Conservation (phyloP, 2,888 invertebrate genomes). For the Chydorus sphaericus region DNA sequence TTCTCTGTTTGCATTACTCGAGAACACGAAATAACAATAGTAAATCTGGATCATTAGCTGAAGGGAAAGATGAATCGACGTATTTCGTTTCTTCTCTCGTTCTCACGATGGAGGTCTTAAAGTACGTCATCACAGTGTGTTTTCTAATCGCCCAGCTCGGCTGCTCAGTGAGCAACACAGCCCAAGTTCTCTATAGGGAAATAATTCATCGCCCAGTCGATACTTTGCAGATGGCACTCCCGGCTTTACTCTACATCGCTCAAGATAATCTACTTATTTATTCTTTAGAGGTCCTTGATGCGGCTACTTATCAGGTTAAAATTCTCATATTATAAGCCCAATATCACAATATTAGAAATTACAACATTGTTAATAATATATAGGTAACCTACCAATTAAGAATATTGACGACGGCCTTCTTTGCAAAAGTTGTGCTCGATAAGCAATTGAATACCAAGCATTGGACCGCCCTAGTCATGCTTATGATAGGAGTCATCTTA, state of each 20-base stretch:
- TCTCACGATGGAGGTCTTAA: not conserved
- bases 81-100: conserved; percentile 4
- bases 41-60: too few relatives aligned
- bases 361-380: too few relatives aligned
- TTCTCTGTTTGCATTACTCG: too few relatives aligned
- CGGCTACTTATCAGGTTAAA: conserved; percentile 8
- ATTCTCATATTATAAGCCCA: too few relatives aligned
- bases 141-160: not conserved
- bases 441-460: not conserved
- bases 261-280: conserved; percentile 5
- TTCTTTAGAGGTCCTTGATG: not conserved
- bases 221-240: not conserved
- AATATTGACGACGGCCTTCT: conserved; percentile 3
- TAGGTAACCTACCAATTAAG: conserved; percentile 3
- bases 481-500: conserved; percentile 5
- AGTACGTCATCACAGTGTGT: not conserved
- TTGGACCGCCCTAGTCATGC: not conserved
- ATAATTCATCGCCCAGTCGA: not conserved
- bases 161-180: not conserved
- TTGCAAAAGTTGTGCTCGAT: not conserved
- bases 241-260: not conserved
- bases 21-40: too few relatives aligned
- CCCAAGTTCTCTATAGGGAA: not conserved
- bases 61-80: too few relatives aligned
- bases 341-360: not conserved